Evolutionary conservation across 2,797 vertebrate genomes (phyloP), one percentile per base, ranked within the genome.

Genomic region (Fistularia tabacaria): DNA sequence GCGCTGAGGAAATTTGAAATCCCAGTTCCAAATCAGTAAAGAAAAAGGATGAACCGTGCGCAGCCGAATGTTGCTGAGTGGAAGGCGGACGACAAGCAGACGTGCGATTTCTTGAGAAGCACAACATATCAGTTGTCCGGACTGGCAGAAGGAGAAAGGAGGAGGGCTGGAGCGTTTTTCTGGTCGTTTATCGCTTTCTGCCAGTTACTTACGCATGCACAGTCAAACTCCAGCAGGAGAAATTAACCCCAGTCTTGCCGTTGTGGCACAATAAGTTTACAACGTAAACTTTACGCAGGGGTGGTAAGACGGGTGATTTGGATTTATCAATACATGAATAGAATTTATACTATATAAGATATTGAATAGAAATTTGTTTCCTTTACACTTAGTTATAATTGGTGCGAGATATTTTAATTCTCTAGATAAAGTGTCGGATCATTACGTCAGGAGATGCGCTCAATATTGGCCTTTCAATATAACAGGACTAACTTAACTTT

Each of bases 271-370:
- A 51, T 49, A 14, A 10, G 73, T 82, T 81, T 86, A 67, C 76
- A 64, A 8, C 66, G 84, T 71, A 80, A 85, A 89, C 79, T 83
- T 91, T 77, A 85, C 85, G 74, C 79, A 51, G 62, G n/a, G 74
- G 78, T 84, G 87, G 73, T 36, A 88, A 50, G 57, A n/a, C n/a
- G n/a, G n/a, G n/a, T n/a, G n/a, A n/a, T n/a, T n/a, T n/a, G n/a
- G n/a, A n/a, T n/a, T n/a, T n/a, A 25, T 8, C 46, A 41, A 25
- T 4, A 8, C n/a, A 50, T 3, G 3, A 12, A 7, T 7, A 36
- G 41, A 42, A 42, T 42, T 10, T 0, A n/a, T n/a, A n/a, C n/a
- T n/a, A n/a, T n/a, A n/a, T n/a, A n/a, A 39, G 3, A 6, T 3
- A 38, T 40, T 40, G 39, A 25, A 25, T 25, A 25, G 25, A 25